Conservation (phyloP, 2,888 invertebrate species). For the Callyntrura sp. region DNA sequence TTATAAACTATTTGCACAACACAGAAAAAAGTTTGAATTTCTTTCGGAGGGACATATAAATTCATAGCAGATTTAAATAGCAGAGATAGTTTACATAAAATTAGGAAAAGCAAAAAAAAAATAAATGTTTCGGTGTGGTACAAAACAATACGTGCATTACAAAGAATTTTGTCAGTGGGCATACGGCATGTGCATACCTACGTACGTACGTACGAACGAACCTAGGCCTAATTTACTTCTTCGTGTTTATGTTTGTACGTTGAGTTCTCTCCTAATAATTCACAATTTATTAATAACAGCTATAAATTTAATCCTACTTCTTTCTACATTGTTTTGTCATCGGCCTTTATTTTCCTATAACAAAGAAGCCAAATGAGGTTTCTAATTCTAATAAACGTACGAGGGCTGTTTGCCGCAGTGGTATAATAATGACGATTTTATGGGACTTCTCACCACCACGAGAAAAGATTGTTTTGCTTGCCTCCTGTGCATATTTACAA, state of each 20-base stretch:
- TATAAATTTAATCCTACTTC: constrained; percentile 48
- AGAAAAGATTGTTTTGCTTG: constrained; percentile 43
- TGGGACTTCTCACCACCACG: constrained; percentile 37
- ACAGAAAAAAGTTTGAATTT: neutral
- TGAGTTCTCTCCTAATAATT: constrained; percentile 17
- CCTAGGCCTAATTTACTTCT: no score
- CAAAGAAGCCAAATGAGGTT: neutral
- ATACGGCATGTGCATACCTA: neutral
- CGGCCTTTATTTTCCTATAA: neutral
- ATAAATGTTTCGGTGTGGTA: constrained; percentile 21
- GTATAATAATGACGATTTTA: constrained; percentile 33
- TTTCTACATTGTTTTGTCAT: constrained; percentile 20
- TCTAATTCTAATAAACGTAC: constrained; percentile 41
- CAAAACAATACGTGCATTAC: constrained; percentile 12
- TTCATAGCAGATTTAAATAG: neutral
- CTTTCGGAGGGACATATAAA: neutral
- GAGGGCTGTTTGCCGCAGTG: constrained; percentile 43
- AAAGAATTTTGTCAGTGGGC: neutral
- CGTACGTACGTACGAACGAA: neutral
- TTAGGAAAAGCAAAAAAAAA: constrained; percentile 37
- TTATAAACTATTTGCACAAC: constrained; percentile 7
- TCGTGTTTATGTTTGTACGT: no score
- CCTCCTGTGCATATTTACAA: constrained; percentile 46
- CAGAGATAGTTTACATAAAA: constrained; percentile 42
- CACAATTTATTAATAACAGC: constrained; percentile 30